Conservation (phyloP, 35 echinoderm and acorn worm species). For the Apostichopus californicus region DNA sequence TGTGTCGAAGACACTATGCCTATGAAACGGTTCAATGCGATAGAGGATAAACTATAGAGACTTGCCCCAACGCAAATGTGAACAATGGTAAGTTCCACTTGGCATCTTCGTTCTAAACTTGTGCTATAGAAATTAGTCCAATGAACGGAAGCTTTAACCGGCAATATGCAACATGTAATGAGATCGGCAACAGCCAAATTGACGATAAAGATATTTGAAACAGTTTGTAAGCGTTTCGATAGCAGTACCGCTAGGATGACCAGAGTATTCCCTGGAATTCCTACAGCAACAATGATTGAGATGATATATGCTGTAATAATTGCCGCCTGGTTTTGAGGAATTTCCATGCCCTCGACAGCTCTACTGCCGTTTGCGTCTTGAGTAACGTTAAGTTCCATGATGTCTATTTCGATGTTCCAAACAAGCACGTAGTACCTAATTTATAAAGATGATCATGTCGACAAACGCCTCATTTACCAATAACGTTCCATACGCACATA, state of each 20-base stretch:
- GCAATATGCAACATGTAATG: not conserved
- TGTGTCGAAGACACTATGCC: not conserved
- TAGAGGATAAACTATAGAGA: not conserved
- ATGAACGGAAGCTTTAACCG: not conserved
- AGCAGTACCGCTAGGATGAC: not conserved
- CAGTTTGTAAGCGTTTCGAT: not conserved
- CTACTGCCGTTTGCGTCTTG: not conserved
- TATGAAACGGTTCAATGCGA: not conserved
- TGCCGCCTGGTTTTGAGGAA: not conserved
- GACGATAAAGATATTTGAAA: slow-evolving; percentile 11
- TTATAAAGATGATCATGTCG: too few species aligned
- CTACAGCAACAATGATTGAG: not conserved
- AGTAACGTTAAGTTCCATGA: too few species aligned
- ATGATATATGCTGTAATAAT: not conserved
- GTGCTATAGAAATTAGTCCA: not conserved
- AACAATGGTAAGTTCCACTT: not conserved
- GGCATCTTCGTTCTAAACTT: not conserved
- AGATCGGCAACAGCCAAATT: slow-evolving; percentile 23
- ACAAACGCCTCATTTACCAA: too few species aligned
- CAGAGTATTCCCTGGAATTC: not conserved
- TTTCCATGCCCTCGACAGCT: not conserved
- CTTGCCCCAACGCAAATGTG: not conserved
- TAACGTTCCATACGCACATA: too few species aligned
- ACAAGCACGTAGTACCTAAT: too few species aligned
- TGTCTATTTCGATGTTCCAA: too few species aligned